Evolutionary conservation across 1,140 invertebrate genomes (phyloP).

Genomic region (Watersipora subatra): DNA sequence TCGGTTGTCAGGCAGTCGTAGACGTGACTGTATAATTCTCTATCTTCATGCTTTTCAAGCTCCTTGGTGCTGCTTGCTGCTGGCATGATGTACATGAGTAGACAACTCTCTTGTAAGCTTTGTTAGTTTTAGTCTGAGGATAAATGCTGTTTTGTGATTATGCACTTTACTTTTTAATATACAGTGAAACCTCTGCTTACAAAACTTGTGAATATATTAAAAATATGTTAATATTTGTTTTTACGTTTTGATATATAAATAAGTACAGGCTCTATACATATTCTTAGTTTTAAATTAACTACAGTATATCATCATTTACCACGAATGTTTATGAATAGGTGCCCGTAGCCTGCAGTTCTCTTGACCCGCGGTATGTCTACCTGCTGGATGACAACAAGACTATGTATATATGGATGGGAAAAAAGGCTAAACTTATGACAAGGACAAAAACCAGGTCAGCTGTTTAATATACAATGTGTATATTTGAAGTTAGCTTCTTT

Average conservation of each 20-base stretch:
- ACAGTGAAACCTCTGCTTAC: not conserved
- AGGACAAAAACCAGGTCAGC: slow-evolving; percentile 68
- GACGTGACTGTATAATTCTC: too few species aligned
- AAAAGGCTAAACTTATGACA: slow-evolving; percentile 80
- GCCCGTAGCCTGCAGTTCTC: slow-evolving; percentile 49
- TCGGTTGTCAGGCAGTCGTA: too few species aligned
- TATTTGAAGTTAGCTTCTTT: not conserved
- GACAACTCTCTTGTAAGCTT: too few species aligned
- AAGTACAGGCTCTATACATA: too few species aligned
- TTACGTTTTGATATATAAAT: too few species aligned
- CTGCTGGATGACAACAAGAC: slow-evolving; percentile 72
- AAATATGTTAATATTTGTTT: not conserved
- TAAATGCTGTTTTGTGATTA: not conserved
- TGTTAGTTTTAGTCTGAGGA: too few species aligned
- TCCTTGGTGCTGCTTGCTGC: too few species aligned
- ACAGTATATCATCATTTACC: slow-evolving; percentile 18
- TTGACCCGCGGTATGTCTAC: slow-evolving; percentile 86
- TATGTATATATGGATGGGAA: slow-evolving; percentile 78
- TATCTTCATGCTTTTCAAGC: too few species aligned
- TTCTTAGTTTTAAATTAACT: too few species aligned
- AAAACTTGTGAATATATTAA: not conserved
- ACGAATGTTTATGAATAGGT: slow-evolving; percentile 17
- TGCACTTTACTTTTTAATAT: not conserved
- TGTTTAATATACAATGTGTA: slow-evolving; percentile 22
- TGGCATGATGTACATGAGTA: too few species aligned